Evolutionary conservation across 2,888 invertebrate species (phyloP).

Genomic region (Muscina levida): DNA sequence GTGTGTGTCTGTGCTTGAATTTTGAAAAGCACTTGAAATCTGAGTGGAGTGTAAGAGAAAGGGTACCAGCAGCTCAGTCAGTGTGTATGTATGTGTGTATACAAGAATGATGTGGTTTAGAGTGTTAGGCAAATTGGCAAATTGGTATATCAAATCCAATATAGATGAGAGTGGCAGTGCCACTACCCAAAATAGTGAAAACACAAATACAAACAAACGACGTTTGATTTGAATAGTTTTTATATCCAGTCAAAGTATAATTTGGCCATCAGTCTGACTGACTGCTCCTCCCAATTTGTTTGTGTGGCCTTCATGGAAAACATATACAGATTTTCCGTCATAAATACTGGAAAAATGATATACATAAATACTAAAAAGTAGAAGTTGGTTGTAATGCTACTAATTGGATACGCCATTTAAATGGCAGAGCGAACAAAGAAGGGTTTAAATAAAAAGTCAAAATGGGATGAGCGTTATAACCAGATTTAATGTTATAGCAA

Average conservation of each 20-base stretch:
- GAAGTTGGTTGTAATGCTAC: conserved; percentile 73
- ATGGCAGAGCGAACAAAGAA: background rate
- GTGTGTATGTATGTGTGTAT: conserved; percentile 44
- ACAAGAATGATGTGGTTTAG: conserved; percentile 63
- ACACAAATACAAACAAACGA: background rate
- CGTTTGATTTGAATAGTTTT: too few relatives aligned
- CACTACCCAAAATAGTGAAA: conserved; percentile 4
- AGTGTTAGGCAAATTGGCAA: conserved; percentile 64
- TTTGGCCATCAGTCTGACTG: background rate
- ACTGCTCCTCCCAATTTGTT: background rate
- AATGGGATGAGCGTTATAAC: too few relatives aligned
- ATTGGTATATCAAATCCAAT: conserved; percentile 66
- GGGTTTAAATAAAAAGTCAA: too few relatives aligned
- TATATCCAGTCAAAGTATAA: too few relatives aligned
- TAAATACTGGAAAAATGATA: conserved; percentile 9
- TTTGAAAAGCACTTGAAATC: conserved; percentile 40
- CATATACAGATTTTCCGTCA: background rate
- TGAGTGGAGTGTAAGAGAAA: background rate
- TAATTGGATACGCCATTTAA: conserved; percentile 75
- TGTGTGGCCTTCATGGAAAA: background rate
- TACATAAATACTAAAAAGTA: conserved; percentile 15
- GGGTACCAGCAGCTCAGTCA: too few relatives aligned
- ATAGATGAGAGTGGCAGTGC: conserved; percentile 56
- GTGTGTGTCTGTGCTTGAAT: conserved; percentile 3
- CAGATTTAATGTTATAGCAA: too few relatives aligned